Evolutionary conservation across 2,797 vertebrate species (phyloP).

Genomic region (Megaceryle alcyon): DNA sequence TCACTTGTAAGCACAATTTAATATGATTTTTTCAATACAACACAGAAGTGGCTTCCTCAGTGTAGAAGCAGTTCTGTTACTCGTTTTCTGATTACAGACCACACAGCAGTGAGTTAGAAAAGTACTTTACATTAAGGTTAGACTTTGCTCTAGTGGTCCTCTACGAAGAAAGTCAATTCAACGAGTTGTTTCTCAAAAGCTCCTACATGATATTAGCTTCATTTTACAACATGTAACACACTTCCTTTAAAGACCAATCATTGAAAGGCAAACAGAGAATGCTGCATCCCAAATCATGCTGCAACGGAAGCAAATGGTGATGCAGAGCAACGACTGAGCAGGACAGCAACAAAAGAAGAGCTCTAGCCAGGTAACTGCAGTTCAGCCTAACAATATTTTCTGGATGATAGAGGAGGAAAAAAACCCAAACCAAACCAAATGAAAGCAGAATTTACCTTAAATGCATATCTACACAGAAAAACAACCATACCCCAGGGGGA

Average conservation of each 20-base stretch:
- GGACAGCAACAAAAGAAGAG: not conserved
- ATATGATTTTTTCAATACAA: not conserved
- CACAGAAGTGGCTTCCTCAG: not conserved
- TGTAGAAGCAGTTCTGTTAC: not conserved
- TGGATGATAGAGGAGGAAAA: not conserved
- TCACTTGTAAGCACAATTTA: not conserved
- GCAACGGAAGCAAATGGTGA: not conserved
- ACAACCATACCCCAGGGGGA: not conserved
- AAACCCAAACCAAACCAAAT: not conserved
- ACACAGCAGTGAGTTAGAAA: not conserved
- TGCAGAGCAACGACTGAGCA: not conserved
- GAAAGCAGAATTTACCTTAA: not conserved
- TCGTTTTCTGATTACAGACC: not conserved
- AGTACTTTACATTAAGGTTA: not conserved
- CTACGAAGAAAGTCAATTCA: not conserved
- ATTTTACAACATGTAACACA: not conserved
- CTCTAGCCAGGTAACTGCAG: not conserved
- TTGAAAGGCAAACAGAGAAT: not conserved
- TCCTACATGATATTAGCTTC: not conserved
- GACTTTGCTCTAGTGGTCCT: not conserved
- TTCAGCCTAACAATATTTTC: not conserved
- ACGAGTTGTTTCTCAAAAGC: constrained; percentile 28
- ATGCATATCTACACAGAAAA: not conserved
- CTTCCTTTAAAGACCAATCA: not conserved
- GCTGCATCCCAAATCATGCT: not conserved